These are phyloP conservation scores for Ochropacha duplaris DNA, from an alignment of 2,888 invertebrate species.

Conservation along the genomic window DNA sequence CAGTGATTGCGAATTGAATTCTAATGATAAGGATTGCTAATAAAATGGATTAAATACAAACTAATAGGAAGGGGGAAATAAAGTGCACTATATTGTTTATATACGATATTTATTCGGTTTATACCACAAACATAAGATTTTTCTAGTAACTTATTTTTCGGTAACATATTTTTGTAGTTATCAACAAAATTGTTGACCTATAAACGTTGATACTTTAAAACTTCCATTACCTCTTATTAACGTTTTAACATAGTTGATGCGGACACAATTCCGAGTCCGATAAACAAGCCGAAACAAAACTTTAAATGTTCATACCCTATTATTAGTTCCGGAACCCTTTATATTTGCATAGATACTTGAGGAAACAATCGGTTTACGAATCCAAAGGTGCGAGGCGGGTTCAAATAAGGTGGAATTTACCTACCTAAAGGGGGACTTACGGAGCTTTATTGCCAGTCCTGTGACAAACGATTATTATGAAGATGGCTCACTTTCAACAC, in stretches of 20 bases:
- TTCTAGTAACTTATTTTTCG: no score
- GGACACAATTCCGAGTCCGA: background rate
- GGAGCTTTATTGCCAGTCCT: slow-evolving; percentile 51
- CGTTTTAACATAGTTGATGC: background rate
- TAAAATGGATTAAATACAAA: no score
- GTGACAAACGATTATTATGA: slow-evolving; percentile 61
- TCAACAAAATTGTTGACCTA: background rate
- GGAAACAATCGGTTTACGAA: slow-evolving; percentile 37
- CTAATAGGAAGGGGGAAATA: no score
- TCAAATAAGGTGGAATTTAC: slow-evolving; percentile 5
- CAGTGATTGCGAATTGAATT: no score
- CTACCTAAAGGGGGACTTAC: slow-evolving; percentile 24
- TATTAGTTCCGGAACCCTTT: slow-evolving; percentile 27
- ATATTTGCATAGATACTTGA: slow-evolving; percentile 37
- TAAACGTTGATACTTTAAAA: background rate
- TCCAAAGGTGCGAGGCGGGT: slow-evolving; percentile 31
- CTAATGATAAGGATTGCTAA: no score
- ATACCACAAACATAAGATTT: no score
- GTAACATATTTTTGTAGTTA: no score
- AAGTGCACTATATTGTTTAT: no score
- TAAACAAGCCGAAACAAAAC: slow-evolving; percentile 19
- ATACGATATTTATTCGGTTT: no score
- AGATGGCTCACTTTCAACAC: slow-evolving; percentile 54
- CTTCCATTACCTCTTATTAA: background rate
- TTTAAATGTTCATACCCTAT: slow-evolving; percentile 21